Base-by-base conservation (phyloP, 2,888 invertebrate genomes). In the Tubiluchus corallicola region DNA sequence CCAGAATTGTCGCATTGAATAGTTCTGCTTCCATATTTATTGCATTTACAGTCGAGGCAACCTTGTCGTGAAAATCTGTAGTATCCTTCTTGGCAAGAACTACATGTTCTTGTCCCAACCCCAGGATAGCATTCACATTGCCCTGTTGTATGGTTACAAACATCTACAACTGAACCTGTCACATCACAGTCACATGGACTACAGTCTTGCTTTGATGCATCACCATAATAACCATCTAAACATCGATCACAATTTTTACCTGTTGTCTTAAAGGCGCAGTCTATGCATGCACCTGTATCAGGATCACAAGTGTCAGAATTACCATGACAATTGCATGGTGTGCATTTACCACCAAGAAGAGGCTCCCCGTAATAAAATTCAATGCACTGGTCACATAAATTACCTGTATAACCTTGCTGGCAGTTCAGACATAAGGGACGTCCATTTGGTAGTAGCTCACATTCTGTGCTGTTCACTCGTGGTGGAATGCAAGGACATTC, bases 41-140 rank as follows among this genome's bases (percentile, higher is more conserved):
- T 29, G n/a, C 29, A 29, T 29, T 29, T n/a, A 29, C 29, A 29
- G 9, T 29, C 29, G 29, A 9, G 29, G 29, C 29, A 29, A n/a
- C 29, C 29, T 29, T n/a, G n/a, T n/a, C n/a, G n/a, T n/a, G n/a
- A 29, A 29, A 9, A 29, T 29, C 29, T n/a, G 9, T n/a, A 29
- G 29, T 29, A 29, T 29, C 29, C 29, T n/a, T 29, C 29, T n/a
- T 29, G 9, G 29, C 29, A 29, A n/a, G 9, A n/a, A 9, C 9
- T 9, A n/a, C 29, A 29, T 9, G n/a, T 29, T 29, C 29, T 29
- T 9, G 29, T 29, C 9, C 29, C 29, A 29, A 29, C 29, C 9
- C 29, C 29, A 9, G 29, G 29, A n/a, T 29, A n/a, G n/a, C 29
- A 29, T n/a, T 29, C 29, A 29, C 29, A 29, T n/a, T 29, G 29